phyloP scores from a whole-genome alignment of 2,113 vertebrate species.

The Bambusicola thoracicus region DNA sequence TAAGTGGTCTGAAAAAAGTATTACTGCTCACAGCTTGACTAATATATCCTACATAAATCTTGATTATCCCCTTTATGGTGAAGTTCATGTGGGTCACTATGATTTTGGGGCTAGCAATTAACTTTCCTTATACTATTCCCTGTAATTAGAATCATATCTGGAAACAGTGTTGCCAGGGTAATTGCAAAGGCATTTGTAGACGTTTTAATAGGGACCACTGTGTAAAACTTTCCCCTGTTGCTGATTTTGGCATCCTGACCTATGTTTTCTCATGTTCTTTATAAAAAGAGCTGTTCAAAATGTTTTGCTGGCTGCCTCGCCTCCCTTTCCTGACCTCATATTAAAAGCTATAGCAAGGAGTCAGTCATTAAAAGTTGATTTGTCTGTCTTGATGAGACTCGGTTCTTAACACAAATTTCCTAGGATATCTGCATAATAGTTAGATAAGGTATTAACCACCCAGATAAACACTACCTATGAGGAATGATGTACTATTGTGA shows the following conservation, averaged over 20 bases:
- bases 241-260: background rate
- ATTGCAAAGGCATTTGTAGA: slow-evolving; percentile 9
- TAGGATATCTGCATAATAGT: background rate
- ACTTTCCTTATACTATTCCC: background rate
- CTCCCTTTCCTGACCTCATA: background rate
- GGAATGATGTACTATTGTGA: background rate
- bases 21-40: background rate
- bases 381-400: background rate
- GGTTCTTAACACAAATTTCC: background rate
- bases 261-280: background rate
- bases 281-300: background rate
- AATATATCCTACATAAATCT: background rate
- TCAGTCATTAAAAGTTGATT: background rate
- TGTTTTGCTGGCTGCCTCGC: background rate
- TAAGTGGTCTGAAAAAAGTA: background rate
- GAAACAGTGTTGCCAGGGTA: background rate
- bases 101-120: background rate
- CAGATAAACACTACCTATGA: background rate
- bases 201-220: background rate
- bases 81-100: background rate
- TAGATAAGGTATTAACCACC: background rate
- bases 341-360: background rate
- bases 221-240: background rate
- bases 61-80: background rate
- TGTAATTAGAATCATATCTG: slow-evolving; percentile 5